A percentile compares a stretch with the other conserved stretches of the same genome.
Evolutionary conservation across 2,797 vertebrate species (phyloP).

Genomic region (Champsocephalus gunnari): DNA sequence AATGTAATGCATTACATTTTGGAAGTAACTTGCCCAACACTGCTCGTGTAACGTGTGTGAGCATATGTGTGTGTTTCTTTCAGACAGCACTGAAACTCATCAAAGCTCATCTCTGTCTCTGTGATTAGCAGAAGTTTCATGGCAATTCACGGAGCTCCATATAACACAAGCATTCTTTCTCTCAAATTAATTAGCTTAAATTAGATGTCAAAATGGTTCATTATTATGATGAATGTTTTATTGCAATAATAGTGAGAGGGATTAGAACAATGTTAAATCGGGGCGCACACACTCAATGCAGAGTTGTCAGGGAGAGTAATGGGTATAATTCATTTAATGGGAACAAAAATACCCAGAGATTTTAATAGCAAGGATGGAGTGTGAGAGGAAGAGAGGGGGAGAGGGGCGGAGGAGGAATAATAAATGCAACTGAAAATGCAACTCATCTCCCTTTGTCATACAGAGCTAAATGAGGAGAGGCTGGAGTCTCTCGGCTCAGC

Average conservation of each 20-base stretch:
- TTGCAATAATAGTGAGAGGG: slow-evolving; percentile 83
- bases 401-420: slow-evolving; percentile 48
- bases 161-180: slow-evolving; percentile 66
- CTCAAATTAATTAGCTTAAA: slow-evolving; percentile 83
- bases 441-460: slow-evolving; percentile 69
- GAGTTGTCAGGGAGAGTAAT: slow-evolving; percentile 84
- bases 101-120: slow-evolving; percentile 28
- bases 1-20: too few species aligned
- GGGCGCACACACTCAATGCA: slow-evolving; percentile 76
- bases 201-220: slow-evolving; percentile 85
- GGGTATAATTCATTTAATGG: slow-evolving; percentile 80
- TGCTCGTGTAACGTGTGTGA: slow-evolving; percentile 4
- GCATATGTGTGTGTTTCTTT: slow-evolving; percentile 3
- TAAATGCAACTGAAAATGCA: slow-evolving; percentile 68
- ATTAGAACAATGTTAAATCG: slow-evolving; percentile 83
- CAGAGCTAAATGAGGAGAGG: slow-evolving; percentile 60
- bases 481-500: slow-evolving; percentile 53
- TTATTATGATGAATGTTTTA: slow-evolving; percentile 85
- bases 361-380: slow-evolving; percentile 75
- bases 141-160: slow-evolving; percentile 56
- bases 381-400: slow-evolving; percentile 12
- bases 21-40: too few species aligned
- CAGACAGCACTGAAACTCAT: slow-evolving; percentile 33
- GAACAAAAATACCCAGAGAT: slow-evolving; percentile 82
- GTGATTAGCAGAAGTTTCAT: slow-evolving; percentile 61